Evolutionary conservation across 2,888 invertebrate genomes (phyloP).

Genomic region (Anthophora plumipes): DNA sequence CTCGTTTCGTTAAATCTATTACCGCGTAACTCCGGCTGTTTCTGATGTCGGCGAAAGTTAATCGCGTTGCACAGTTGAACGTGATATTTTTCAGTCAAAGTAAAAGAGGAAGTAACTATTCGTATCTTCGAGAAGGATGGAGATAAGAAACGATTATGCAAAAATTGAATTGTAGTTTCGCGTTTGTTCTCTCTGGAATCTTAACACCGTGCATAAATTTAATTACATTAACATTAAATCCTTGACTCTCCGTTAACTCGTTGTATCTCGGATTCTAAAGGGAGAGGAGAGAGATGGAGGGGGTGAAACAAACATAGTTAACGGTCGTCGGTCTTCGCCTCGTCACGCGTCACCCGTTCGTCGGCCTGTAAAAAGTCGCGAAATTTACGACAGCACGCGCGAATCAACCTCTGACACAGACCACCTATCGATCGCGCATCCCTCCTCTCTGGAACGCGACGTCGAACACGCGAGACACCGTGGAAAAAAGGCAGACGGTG

Average conservation of each 20-base stretch:
- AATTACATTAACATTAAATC: too few relatives aligned
- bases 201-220: too few relatives aligned
- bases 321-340: constrained; percentile 35
- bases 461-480: background rate
- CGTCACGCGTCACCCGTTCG: constrained; percentile 5
- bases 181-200: background rate
- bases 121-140: too few relatives aligned
- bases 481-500: too few relatives aligned
- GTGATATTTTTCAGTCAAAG: background rate
- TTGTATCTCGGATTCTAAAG: background rate
- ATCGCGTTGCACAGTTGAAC: background rate
- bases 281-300: too few relatives aligned
- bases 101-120: too few relatives aligned
- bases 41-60: background rate
- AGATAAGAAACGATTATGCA: too few relatives aligned
- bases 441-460: constrained; percentile 5
- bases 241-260: background rate
- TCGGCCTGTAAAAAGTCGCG: constrained; percentile 16
- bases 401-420: constrained; percentile 34
- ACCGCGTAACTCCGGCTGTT: too few relatives aligned
- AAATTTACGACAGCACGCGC: constrained; percentile 28
- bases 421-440: constrained; percentile 21
- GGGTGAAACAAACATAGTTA: too few relatives aligned
- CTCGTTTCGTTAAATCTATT: background rate
- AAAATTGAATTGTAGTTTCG: too few relatives aligned